A percentile compares a stretch with the other conserved stretches of the same genome.
phyloP scores from a whole-genome alignment of 2,113 vertebrate genomes.

The Muntiacus muntjak region DNA sequence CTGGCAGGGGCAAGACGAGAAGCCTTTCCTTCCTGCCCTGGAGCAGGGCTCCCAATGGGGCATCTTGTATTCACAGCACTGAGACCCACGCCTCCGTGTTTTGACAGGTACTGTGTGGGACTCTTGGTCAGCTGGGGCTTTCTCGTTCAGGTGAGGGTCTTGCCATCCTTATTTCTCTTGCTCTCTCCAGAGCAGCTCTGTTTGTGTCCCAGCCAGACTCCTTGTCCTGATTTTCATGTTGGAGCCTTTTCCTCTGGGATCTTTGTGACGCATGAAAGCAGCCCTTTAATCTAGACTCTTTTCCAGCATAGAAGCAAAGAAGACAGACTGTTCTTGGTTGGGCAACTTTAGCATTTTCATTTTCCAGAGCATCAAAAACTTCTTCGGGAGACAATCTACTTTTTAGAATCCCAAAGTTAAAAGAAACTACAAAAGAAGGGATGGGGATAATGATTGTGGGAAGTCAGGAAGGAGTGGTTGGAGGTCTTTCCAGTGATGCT shows the following conservation, averaged over 20 bases:
- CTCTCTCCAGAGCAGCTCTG: not conserved
- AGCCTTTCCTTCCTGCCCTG: not conserved
- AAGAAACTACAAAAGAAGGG: not conserved
- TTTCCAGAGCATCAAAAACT: not conserved
- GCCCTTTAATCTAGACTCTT: not conserved
- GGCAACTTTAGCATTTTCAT: not conserved
- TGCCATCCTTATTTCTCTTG: not conserved
- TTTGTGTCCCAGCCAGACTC: not conserved
- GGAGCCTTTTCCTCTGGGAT: not conserved
- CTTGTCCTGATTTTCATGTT: not conserved
- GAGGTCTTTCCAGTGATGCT: not conserved
- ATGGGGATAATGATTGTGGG: not conserved
- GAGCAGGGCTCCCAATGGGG: not conserved
- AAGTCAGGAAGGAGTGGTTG: not conserved
- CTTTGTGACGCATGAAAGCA: conserved; percentile 5
- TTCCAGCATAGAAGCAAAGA: not conserved
- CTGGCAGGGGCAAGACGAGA: not conserved
- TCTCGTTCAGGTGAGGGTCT: too few relatives aligned
- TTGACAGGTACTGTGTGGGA: not conserved
- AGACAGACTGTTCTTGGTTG: not conserved
- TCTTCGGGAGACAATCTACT: not conserved
- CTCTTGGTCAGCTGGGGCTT: not conserved
- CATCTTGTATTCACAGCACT: not conserved
- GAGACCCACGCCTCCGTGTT: not conserved
- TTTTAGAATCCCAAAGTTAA: not conserved